Conservation (phyloP, 2,113 vertebrate species). For the Lycocorax pyrrhopterus region DNA sequence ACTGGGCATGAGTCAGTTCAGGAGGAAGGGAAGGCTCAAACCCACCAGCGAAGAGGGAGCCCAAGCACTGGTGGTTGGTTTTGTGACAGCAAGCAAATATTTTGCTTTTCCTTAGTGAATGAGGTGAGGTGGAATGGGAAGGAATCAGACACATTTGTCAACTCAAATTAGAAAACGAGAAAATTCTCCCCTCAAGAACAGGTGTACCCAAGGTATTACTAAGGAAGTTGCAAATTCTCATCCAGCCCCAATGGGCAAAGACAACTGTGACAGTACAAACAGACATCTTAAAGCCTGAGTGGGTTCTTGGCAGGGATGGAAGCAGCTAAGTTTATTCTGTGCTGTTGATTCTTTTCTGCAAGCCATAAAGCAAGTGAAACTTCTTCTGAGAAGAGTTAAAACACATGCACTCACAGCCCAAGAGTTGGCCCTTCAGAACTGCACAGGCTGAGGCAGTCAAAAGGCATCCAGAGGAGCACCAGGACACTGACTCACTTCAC, state of each 20-base stretch:
- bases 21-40: neutral
- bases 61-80: neutral
- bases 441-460: neutral
- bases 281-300: neutral
- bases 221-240: neutral
- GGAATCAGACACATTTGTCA: neutral
- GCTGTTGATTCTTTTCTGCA: neutral
- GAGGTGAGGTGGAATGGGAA: neutral
- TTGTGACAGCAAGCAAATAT: neutral
- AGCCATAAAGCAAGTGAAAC: neutral
- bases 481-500: neutral
- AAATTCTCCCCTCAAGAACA: neutral
- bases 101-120: neutral
- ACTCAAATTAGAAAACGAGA: neutral
- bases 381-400: neutral
- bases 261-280: accelerated
- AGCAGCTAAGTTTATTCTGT: accelerated
- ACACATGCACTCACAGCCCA: neutral
- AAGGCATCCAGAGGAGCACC: neutral
- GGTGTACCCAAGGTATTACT: neutral
- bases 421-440: neutral
- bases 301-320: neutral
- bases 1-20: neutral
- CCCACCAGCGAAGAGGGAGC: neutral
- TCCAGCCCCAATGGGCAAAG: neutral